phyloP scores from a whole-genome alignment of 2,113 vertebrate species.

The Aptenodytes forsteri region DNA sequence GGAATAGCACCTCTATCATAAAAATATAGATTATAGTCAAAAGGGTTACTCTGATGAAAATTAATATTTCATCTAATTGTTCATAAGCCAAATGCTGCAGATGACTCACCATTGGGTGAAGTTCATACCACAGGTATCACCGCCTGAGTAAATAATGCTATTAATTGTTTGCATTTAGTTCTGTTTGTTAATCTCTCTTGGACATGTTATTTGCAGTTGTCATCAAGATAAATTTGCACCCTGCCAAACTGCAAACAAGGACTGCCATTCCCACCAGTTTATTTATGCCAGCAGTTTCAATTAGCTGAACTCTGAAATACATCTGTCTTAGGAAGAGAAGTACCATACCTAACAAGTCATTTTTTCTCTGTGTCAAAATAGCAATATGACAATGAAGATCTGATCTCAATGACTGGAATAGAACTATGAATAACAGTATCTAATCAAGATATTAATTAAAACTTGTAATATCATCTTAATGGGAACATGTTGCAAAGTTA shows the following conservation, averaged over 20 bases:
- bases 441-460: slow-evolving; percentile 67
- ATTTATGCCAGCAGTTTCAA: not conserved
- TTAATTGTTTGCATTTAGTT: slow-evolving; percentile 24
- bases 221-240: slow-evolving; percentile 6
- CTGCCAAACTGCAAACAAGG: slow-evolving; percentile 18
- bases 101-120: not conserved
- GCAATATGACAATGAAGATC: not conserved
- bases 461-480: slow-evolving; percentile 46
- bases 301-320: not conserved
- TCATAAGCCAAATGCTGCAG: not conserved
- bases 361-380: slow-evolving; percentile 8
- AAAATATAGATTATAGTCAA: not conserved
- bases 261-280: not conserved
- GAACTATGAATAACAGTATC: slow-evolving; percentile 18
- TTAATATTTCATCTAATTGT: not conserved
- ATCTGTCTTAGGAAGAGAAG: not conserved
- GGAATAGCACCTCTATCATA: not conserved
- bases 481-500: slow-evolving; percentile 13
- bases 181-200: slow-evolving; percentile 23
- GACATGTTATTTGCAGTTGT: slow-evolving; percentile 23
- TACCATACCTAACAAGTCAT: not conserved
- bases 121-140: not conserved
- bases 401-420: not conserved
- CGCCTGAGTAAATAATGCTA: not conserved
- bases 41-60: not conserved